These are phyloP conservation scores for Trachelus iudaicus DNA, from an alignment of 2,888 invertebrate genomes.

Conservation along the genomic window DNA sequence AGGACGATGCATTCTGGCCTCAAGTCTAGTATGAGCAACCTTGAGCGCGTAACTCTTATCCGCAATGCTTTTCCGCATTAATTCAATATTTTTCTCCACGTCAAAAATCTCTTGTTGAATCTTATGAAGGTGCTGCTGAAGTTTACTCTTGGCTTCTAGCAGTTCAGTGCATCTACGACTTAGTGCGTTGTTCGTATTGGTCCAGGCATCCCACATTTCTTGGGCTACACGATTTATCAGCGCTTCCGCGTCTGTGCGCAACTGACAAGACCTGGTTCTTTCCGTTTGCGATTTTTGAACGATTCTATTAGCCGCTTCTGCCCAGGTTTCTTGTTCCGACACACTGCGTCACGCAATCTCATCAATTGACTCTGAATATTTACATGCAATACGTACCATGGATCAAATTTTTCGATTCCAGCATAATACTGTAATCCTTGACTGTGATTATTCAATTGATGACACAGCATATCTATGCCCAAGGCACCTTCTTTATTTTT, in stretches of 20 bases:
- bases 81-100: slow-evolving; percentile 89
- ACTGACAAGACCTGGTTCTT: slow-evolving; percentile 81
- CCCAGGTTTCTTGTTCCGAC: slow-evolving; percentile 85
- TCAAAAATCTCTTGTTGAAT: slow-evolving; percentile 95
- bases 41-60: slow-evolving; percentile 87
- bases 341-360: slow-evolving; percentile 66
- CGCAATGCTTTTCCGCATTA: slow-evolving; percentile 88
- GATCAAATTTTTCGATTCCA: slow-evolving; percentile 89
- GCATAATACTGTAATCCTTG: slow-evolving; percentile 87
- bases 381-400: slow-evolving; percentile 68
- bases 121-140: slow-evolving; percentile 83
- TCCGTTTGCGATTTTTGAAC: slow-evolving; percentile 85
- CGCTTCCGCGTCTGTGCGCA: slow-evolving; percentile 83
- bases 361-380: slow-evolving; percentile 19
- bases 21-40: slow-evolving; percentile 90
- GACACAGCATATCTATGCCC: slow-evolving; percentile 86
- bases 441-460: slow-evolving; percentile 83
- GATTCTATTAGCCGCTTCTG: slow-evolving; percentile 81
- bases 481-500: slow-evolving; percentile 89
- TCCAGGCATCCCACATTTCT: slow-evolving; percentile 91
- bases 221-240: slow-evolving; percentile 82
- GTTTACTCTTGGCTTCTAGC: slow-evolving; percentile 85
- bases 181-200: slow-evolving; percentile 83
- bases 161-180: slow-evolving; percentile 81
- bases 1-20: slow-evolving; percentile 88